phyloP scores from a whole-genome alignment of 2,797 vertebrate species.

The Botia almorhae region DNA sequence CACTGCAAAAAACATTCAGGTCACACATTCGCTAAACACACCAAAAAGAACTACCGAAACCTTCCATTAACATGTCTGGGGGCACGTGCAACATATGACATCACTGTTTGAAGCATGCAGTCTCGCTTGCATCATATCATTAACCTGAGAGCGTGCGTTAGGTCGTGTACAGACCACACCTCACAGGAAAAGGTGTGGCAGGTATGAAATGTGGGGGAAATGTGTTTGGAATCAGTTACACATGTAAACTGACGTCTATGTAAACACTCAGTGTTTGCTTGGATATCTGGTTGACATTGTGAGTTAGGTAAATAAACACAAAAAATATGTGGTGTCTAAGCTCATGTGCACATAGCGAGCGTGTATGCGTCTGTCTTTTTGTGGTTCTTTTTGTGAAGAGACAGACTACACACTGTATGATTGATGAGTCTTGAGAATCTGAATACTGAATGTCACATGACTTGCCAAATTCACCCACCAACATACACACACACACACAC shows the following conservation, averaged over 20 bases:
- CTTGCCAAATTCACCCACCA: background rate
- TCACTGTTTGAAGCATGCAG: background rate
- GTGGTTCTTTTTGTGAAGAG: background rate
- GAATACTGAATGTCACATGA: too few species aligned
- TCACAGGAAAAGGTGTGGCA: constrained; percentile 48
- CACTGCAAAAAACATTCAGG: background rate
- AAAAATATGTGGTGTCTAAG: background rate
- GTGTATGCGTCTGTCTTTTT: background rate
- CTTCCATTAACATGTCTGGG: background rate
- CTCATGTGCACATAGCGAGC: background rate
- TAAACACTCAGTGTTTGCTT: constrained; percentile 25
- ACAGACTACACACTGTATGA: too few species aligned
- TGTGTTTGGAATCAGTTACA: constrained; percentile 29
- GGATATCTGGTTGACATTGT: constrained; percentile 18
- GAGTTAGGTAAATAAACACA: constrained; percentile 6
- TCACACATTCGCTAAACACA: background rate
- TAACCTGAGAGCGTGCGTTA: constrained; percentile 31
- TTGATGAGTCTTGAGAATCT: too few species aligned
- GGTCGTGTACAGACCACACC: constrained; percentile 37
- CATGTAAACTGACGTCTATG: constrained; percentile 10
- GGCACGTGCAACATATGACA: background rate
- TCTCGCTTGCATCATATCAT: background rate
- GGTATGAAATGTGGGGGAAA: constrained; percentile 48
- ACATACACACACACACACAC: too few species aligned
- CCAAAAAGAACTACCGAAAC: background rate